Evolutionary conservation across 1,140 invertebrate genomes (phyloP), one percentile per base, ranked within the genome.

Genomic region (Campoletis sonorensis): DNA sequence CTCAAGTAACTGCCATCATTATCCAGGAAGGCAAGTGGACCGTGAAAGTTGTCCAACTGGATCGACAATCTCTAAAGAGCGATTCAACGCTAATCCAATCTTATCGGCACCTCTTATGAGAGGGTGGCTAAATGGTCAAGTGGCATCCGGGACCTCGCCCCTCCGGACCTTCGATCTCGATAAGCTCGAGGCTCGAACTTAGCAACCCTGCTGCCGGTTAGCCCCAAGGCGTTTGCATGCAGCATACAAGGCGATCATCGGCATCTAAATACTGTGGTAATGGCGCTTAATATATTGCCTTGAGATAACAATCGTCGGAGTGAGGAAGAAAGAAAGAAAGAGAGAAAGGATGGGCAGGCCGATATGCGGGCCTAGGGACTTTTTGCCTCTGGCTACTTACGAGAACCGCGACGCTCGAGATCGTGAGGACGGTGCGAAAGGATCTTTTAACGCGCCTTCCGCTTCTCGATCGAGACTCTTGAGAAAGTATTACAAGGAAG

Each of bases 251-350:
- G 40, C 78, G 73, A 58, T 58, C 54, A 58, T 58, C 72, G 21
- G 79, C 80, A 71, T 79, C 81, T 82, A 82, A 82, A 82, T 82
- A 82, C 81, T 82, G 68, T 71, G 75, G 81, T 82, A 82, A 82
- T 82, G 81, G 75, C 51, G 75, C 70, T 82, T 82, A 82, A 82
- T 82, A 82, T 82, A 82, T 82, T 75, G 81, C 81, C 45, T 21
- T 54, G 30, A 82, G 81, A 82, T 82, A 82, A 82, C 81, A 82
- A 82, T 82, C 81, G 75, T 78, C 81, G 67, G 54, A 58, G 18
- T 7, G 54, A 58, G 54, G 21, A 67, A 79, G 71, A 82, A 75
- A n/a, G n/a, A n/a, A n/a, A n/a, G n/a, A n/a, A n/a, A n/a, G n/a
- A n/a, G n/a, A n/a, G n/a, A n/a, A 82, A 78, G 64, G 67, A 78